Base-by-base conservation (phyloP, 2,113 vertebrate species). In the Sapayoa aenigma region DNA sequence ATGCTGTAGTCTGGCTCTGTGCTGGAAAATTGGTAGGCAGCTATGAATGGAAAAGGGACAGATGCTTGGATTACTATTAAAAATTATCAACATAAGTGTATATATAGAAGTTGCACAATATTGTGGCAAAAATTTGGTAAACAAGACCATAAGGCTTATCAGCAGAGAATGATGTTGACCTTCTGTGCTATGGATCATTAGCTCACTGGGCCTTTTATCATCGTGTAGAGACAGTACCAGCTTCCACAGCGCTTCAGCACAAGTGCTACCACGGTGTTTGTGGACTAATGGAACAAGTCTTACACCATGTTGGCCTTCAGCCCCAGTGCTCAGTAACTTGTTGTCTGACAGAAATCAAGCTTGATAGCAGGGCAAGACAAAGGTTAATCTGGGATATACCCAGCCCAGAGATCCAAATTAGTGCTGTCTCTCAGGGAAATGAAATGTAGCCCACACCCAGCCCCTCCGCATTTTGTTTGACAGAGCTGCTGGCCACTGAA, bases 391-490 rank as follows among this genome's bases (percentile, higher is more conserved):
- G 59, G 14, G 71, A 1, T 22, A 21, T 22, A 52, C 44, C 41
- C 33, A 75, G 31, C 74, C 27, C 2, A 1, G 65, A 59, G 21
- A 55, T 44, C 39, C 33, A 59, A 35, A 41, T 39, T 6, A 13
- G 23, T 14, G 25, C 27, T 2, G 3, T 47, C 42, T 37, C 33
- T 0, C 0, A 24, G 18, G 42, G 50, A 73, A 80, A n/a, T 2
- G 6, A 8, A 66, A 58, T 5, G 2, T 11, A 10, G 30, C 30
- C 50, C 17, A 9, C 28, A 59, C 8, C 28, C 49, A 79, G 58
- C 18, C 52, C n/a, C 9, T n/a, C 1, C 0, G 1, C 5, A 1
- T 47, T 47, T 50, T 56, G 47, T 31, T 58, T 88, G 58, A 18
- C 67, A 68, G 68, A 75, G 56, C 30, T 77, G 80, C 84, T 91